Evolutionary conservation across 2,888 invertebrate genomes (phyloP), one percentile per base, ranked within the genome.

Genomic region (Phymatocera aterrima): DNA sequence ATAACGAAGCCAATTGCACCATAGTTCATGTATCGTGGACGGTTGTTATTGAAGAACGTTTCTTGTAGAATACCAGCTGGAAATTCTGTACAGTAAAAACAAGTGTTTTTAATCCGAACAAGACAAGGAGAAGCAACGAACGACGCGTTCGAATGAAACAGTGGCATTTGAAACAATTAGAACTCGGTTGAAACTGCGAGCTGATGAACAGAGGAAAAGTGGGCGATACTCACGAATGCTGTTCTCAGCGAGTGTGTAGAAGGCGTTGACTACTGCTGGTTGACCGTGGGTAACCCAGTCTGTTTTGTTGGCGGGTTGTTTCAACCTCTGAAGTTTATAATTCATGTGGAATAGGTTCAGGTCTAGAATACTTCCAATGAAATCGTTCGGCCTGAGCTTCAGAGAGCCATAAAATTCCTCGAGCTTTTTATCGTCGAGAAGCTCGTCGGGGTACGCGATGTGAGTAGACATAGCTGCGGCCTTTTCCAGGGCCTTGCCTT

Each of bases 11-110:
- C 97, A 81, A 98, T 97, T 2, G 96, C 96, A 24, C 97, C 97
- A 85, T 96, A 97, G 90, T 97, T 97, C 96, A 97, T 96, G 90
- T 97, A 98, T 83, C 95, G 94, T 0, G 98, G 98, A 28, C 98
- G 94, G 65, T 96, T 94, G 77, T 96, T 96, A 78, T 94, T 95
- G 92, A 97, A 98, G 93, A 98, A 98, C 1, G 95, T 94, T 1
- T 97, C 97, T 93, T 98, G 98, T 1, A 98, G 92, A 82, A 98
- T 97, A 81, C 97, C 98, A 83, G 98, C 98, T 0, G 98, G 97
- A 91, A 98, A 97, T 91, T 97, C 97, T 98, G 91, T 61, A 85
- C 5, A 68, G 31, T 8, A 48, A 70, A 34, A 37, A 48, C 34
- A 54, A n/a, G n/a, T n/a, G n/a, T n/a, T n/a, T n/a, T n/a, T n/a